Conservation (phyloP, 2,797 vertebrate species). For the Lateolabrax maculatus region DNA sequence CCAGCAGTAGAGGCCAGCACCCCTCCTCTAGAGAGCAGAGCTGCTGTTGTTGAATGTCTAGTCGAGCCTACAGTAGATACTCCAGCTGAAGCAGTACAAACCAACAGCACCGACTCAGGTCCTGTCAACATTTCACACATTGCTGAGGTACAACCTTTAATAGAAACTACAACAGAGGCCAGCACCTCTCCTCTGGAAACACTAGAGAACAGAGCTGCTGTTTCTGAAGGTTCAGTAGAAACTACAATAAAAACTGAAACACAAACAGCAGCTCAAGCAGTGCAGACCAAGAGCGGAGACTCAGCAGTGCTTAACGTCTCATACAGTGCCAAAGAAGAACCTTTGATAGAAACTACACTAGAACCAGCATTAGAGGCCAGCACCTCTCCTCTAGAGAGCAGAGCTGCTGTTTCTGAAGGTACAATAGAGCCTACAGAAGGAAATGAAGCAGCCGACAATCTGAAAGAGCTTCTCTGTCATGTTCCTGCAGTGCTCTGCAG, state of each 20-base stretch:
- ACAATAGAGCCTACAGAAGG: slow-evolving; percentile 1
- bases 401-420: not conserved
- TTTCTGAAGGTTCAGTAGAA: not conserved
- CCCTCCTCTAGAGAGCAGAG: not conserved
- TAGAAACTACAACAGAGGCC: not conserved
- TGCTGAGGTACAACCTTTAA: not conserved
- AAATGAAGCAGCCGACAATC: not conserved
- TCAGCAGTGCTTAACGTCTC: not conserved
- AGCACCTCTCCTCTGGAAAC: not conserved
- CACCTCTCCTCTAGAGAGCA: not conserved
- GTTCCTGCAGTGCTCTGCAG: not conserved
- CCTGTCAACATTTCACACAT: too few species aligned
- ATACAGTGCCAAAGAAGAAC: not conserved
- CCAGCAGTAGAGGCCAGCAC: not conserved
- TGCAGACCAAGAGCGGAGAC: slow-evolving; percentile 1
- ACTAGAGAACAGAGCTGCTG: not conserved
- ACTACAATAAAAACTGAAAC: not conserved
- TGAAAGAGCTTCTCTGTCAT: slow-evolving; percentile 23
- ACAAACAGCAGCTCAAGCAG: not conserved
- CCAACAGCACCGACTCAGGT: not conserved
- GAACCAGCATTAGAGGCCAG: not conserved
- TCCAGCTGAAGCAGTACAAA: not conserved
- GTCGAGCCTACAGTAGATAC: slow-evolving; percentile 1
- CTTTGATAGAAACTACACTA: slow-evolving; percentile 1
- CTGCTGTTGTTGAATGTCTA: not conserved